A percentile compares a stretch with the other conserved stretches of the same genome.
Conservation (phyloP, 2,113 vertebrate species). For the Neomonachus schauinslandi region DNA sequence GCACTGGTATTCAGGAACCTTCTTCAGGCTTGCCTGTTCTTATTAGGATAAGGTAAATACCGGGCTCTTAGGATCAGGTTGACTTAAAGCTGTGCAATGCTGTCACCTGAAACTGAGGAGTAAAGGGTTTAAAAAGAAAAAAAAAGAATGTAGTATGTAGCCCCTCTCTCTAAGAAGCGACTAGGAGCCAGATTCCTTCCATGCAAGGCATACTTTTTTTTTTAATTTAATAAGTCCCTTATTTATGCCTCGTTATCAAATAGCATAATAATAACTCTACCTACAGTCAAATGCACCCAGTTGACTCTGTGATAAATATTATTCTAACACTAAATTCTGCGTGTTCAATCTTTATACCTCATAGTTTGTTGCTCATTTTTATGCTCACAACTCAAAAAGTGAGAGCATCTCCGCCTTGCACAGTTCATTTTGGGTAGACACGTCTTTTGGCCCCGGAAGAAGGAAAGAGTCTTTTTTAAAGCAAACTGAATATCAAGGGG, state of each 20-base stretch:
- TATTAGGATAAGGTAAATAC: not conserved
- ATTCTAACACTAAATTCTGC: not conserved
- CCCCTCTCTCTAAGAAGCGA: not conserved
- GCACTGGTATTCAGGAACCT: not conserved
- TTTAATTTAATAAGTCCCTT: not conserved
- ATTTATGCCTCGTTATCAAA: not conserved
- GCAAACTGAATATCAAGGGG: not conserved
- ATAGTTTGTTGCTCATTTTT: not conserved
- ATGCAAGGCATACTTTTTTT: not conserved
- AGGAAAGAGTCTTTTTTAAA: not conserved
- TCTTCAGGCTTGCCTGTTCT: not conserved
- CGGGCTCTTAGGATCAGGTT: not conserved
- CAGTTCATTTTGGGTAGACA: not conserved
- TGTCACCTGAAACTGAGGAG: not conserved
- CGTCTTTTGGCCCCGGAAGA: not conserved
- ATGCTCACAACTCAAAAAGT: not conserved
- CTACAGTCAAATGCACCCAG: not conserved
- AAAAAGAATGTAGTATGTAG: not conserved
- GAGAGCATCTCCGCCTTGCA: not conserved
- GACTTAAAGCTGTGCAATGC: not conserved
- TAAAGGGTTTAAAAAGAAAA: not conserved
- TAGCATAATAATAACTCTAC: not conserved
- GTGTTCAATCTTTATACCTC: not conserved
- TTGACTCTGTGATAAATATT: not conserved
- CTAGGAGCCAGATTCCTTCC: not conserved